A percentile compares a stretch with the other conserved stretches of the same genome.
Conservation (phyloP, 1,140 invertebrate genomes). For the Dolichoris vasculosae region DNA sequence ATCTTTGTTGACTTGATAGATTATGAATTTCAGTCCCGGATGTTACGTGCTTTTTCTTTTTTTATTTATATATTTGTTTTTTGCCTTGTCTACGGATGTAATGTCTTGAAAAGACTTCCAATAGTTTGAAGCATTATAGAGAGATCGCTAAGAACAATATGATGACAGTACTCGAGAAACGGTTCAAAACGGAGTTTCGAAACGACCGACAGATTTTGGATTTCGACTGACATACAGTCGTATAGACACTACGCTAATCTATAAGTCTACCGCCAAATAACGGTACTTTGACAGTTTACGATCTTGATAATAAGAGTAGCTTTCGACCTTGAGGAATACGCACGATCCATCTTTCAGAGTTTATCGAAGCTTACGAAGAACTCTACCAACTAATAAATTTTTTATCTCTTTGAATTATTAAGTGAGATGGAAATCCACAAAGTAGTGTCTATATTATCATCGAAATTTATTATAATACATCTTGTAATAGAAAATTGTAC, state of each 20-base stretch:
- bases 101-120: background rate
- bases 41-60: background rate
- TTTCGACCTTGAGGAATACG: background rate
- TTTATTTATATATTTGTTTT: background rate
- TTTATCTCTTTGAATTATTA: too few relatives aligned
- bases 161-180: conserved; percentile 7
- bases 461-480: too few relatives aligned
- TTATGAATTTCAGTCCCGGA: background rate
- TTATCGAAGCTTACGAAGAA: too few relatives aligned
- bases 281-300: background rate
- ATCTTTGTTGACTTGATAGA: background rate
- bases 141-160: conserved; percentile 17
- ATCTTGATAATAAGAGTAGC: background rate
- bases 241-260: background rate
- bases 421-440: too few relatives aligned
- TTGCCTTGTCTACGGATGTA: background rate
- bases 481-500: too few relatives aligned
- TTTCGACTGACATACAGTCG: background rate
- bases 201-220: background rate
- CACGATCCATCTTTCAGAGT: too few relatives aligned
- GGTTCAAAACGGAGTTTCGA: background rate
- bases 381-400: too few relatives aligned
- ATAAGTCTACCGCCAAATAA: background rate
- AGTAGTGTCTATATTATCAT: too few relatives aligned
- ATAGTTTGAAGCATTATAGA: background rate